Conservation (phyloP, 2,888 invertebrate genomes). For the Tachina fera region DNA sequence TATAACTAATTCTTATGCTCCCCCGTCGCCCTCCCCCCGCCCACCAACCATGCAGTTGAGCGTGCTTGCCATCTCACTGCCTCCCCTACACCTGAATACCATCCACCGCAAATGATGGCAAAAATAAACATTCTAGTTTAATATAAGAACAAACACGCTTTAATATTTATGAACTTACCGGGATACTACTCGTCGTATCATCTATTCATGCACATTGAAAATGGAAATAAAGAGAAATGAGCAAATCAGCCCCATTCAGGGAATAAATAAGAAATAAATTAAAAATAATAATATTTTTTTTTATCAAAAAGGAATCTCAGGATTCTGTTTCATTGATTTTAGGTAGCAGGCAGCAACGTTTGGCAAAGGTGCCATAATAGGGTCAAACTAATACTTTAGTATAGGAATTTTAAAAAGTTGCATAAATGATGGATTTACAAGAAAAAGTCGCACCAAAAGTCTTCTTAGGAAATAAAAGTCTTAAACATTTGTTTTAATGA, state of each 20-base stretch:
- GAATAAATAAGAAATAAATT: not conserved
- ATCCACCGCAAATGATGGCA: slow-evolving; percentile 29
- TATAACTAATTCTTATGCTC: slow-evolving; percentile 65
- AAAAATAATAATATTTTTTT: not conserved
- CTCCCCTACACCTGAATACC: not conserved
- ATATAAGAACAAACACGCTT: slow-evolving; percentile 30
- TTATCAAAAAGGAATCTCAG: too few relatives aligned
- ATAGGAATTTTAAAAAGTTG: too few relatives aligned
- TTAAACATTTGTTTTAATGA: too few relatives aligned
- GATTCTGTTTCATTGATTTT: too few relatives aligned
- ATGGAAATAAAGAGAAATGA: not conserved
- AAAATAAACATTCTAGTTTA: slow-evolving; percentile 51
- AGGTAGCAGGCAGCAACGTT: too few relatives aligned
- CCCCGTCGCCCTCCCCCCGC: not conserved
- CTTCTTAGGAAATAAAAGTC: too few relatives aligned
- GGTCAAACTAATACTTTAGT: too few relatives aligned
- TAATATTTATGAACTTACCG: slow-evolving; percentile 29
- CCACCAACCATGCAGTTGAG: not conserved
- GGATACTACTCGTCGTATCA: not conserved
- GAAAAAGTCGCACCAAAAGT: too few relatives aligned
- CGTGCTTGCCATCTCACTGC: not conserved
- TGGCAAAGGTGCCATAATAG: too few relatives aligned
- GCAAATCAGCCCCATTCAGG: slow-evolving; percentile 37
- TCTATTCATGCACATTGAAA: not conserved
- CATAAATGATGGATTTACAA: too few relatives aligned